phyloP scores from a whole-genome alignment of 2,113 vertebrate genomes.

The Chaetops frenatus region DNA sequence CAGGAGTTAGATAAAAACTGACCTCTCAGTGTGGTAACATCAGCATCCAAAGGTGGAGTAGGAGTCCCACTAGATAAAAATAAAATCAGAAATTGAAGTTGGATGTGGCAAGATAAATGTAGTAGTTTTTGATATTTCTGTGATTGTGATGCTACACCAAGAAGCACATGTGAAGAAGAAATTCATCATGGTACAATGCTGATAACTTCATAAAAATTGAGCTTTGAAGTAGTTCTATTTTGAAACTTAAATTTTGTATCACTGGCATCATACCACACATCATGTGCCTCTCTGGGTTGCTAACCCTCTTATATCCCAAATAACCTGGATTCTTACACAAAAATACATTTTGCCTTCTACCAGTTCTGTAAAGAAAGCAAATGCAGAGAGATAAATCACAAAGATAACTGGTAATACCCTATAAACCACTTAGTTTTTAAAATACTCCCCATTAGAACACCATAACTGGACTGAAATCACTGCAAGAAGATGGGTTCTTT shows the following conservation, averaged over 20 bases:
- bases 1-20: background rate
- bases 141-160: background rate
- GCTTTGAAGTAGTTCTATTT: background rate
- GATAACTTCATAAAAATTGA: background rate
- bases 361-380: background rate
- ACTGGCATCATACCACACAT: background rate
- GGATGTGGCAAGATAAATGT: background rate
- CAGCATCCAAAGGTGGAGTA: conserved; percentile 35
- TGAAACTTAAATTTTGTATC: background rate
- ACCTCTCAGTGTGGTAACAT: conserved; percentile 69
- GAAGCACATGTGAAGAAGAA: background rate
- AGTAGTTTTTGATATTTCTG: background rate
- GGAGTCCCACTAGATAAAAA: conserved; percentile 47
- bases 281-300: background rate
- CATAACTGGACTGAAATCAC: background rate
- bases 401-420: background rate
- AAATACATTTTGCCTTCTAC: background rate
- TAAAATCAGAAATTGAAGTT: conserved; percentile 21
- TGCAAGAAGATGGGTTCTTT: background rate
- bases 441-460: background rate
- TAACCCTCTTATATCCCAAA: background rate
- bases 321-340: background rate
- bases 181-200: background rate
- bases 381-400: background rate
- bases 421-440: background rate